A percentile compares a stretch with the other conserved stretches of the same genome.
phyloP scores from a whole-genome alignment of 2,113 vertebrate genomes.

The Sclerurus mexicanus region DNA sequence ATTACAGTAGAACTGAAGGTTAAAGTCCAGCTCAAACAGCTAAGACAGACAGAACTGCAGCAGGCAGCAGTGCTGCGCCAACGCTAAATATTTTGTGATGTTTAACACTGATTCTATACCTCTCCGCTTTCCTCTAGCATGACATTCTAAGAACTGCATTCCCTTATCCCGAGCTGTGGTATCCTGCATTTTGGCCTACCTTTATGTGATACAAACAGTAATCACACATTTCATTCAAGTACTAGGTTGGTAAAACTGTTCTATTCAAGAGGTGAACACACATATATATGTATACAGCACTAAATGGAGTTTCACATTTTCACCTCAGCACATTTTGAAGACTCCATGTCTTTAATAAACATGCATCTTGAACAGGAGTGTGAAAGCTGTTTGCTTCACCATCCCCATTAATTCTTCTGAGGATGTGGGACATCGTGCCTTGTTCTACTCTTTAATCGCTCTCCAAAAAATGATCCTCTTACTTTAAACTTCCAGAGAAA shows the following conservation, averaged over 20 bases:
- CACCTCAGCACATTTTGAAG: not conserved
- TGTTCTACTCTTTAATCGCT: not conserved
- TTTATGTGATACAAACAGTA: not conserved
- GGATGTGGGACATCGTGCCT: not conserved
- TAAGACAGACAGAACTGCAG: not conserved
- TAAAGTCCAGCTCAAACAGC: not conserved
- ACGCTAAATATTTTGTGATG: fast-evolving
- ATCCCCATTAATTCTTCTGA: not conserved
- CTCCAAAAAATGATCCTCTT: not conserved
- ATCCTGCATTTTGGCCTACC: not conserved
- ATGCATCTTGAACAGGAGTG: not conserved
- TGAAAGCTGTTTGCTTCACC: not conserved
- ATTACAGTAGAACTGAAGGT: not conserved
- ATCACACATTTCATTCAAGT: not conserved
- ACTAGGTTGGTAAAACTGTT: not conserved
- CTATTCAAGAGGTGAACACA: not conserved
- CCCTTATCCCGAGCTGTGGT: not conserved
- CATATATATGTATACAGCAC: fast-evolving
- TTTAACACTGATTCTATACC: not conserved
- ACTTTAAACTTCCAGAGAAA: conserved; percentile 11
- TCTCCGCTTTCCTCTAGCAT: not conserved
- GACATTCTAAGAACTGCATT: not conserved
- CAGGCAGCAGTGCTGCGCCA: not conserved
- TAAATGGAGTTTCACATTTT: not conserved
- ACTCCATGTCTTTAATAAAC: not conserved